Evolutionary conservation across 2,113 vertebrate species (phyloP), one percentile per base, ranked within the genome.

Genomic region (Forbesichthys papilliferus): DNA sequence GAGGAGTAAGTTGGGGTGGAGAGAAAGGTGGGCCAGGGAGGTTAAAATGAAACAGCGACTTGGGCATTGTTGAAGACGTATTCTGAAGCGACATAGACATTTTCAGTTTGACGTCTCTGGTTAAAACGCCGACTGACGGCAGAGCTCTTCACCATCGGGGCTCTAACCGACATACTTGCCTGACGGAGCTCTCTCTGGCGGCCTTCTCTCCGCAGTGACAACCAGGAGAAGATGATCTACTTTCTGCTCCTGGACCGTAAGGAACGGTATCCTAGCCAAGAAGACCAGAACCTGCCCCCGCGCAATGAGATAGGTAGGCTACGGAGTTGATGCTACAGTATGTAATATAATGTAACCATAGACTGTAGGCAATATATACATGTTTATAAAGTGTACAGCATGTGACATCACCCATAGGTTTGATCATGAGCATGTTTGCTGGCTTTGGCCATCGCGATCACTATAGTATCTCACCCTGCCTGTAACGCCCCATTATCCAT

Each of bases 221-320:
- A 98, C 88, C 98, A 99, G 90, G 98, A 99, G 82, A 99, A 99
- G 91, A 99, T 98, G 97, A 99, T 99, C 84, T 99, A 99, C 84
- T 99, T 98, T 87, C 94, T 99, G 27, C 93, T 99, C 11, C 90
- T 99, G 89, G 98, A 99, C 84, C 95, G 98, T 64, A 99, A 99
- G 77, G 98, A 99, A 85, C 86, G 98, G 67, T 99, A 97, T 77
- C 98, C 98, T 3, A 99, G 98, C 81, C 97, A 99, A 0, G 97
- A 98, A 87, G 98, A 99, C 74, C 96, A 99, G 91, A 96, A 99
- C 90, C 93, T 99, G 59, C 97, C 97, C 11, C 95, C 96, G 55
- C 93, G 96, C 76, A 98, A 91, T 11, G 96, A 99, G 84, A 96
- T 96, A 70, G 97, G 97, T 99, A 95, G 7, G 82, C 48, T 16